These are phyloP conservation scores for Pangasius sanitwongsei DNA, from an alignment of 2,797 vertebrate species.

Conservation along the genomic window DNA sequence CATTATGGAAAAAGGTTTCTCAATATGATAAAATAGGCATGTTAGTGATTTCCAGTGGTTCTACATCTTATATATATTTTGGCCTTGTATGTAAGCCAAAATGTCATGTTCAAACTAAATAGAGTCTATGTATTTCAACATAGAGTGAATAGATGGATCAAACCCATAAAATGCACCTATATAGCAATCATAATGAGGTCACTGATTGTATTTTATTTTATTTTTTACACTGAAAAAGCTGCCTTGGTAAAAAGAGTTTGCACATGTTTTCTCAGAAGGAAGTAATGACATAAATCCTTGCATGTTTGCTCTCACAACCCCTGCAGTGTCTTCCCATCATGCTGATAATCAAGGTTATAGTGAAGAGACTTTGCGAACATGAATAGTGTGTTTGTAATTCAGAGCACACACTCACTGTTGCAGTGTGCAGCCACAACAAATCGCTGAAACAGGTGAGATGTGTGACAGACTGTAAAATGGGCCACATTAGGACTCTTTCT, in stretches of 20 bases:
- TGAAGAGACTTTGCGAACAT: slow-evolving; percentile 14
- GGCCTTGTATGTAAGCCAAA: background rate
- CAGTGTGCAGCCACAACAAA: slow-evolving; percentile 25
- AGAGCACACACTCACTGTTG: slow-evolving; percentile 36
- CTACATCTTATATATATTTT: background rate
- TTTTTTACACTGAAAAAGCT: background rate
- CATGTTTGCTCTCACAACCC: background rate
- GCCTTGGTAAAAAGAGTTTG: background rate
- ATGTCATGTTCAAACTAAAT: background rate
- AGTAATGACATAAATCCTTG: background rate
- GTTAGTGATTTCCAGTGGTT: background rate
- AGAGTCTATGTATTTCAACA: background rate
- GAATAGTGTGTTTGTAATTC: slow-evolving; percentile 45
- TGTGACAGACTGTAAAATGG: slow-evolving; percentile 38
- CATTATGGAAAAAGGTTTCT: background rate
- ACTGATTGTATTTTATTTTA: background rate
- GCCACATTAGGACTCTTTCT: slow-evolving; percentile 30
- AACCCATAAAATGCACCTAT: background rate
- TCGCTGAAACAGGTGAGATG: slow-evolving; percentile 49
- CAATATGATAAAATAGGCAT: background rate
- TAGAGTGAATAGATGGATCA: background rate
- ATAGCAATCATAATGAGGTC: background rate
- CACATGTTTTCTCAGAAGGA: background rate
- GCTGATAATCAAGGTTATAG: slow-evolving; percentile 42
- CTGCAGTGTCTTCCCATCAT: slow-evolving; percentile 12